Evolutionary conservation across 1,140 invertebrate species (phyloP), one percentile per base, ranked within the genome.

Genomic region (Drosophila mojavensis): DNA sequence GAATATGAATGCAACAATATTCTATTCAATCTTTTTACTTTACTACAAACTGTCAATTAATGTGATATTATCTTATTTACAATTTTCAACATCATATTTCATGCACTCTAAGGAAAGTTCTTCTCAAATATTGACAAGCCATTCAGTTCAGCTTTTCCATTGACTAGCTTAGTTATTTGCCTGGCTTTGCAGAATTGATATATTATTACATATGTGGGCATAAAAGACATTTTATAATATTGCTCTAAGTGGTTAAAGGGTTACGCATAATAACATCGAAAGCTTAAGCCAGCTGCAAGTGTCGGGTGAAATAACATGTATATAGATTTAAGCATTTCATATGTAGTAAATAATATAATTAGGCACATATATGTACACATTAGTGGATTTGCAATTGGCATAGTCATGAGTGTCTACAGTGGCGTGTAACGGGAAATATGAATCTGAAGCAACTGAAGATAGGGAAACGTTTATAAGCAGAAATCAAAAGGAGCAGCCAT

Each of bases 271-370:
- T 24, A 69, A 73, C 78, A 75, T 86, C 36, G 58, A 79, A 54
- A 81, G 73, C 64, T 43, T 59, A 61, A 60, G 61, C 55, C 51
- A 72, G 51, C 67, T 28, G 54, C 7, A 9, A 33, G 7, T n/a
- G 36, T 66, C 4, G 26, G 60, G 13, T 39, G 15, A 60, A 33
- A 33, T 33, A 33, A 33, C 7, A 58, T 66, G 67, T 55, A 64
- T 45, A 62, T 60, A 72, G 45, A 78, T 74, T 73, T 5, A 71
- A 81, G 64, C 64, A 67, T 56, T 64, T 70, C 4, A 50, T 6
- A 50, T 51, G 55, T 26, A 11, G 33, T n/a, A 50, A 1, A 48
- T 48, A 24, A 26, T 43, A 33, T 58, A n/a, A 28, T 45, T 45
- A 15, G 55, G 39, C 55, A 58, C 4, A 58, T n/a, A 6, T 36